A percentile compares a stretch with the other conserved stretches of the same genome.
Conservation (phyloP, 2,113 vertebrate genomes). For the Ranitomeya imitator region DNA sequence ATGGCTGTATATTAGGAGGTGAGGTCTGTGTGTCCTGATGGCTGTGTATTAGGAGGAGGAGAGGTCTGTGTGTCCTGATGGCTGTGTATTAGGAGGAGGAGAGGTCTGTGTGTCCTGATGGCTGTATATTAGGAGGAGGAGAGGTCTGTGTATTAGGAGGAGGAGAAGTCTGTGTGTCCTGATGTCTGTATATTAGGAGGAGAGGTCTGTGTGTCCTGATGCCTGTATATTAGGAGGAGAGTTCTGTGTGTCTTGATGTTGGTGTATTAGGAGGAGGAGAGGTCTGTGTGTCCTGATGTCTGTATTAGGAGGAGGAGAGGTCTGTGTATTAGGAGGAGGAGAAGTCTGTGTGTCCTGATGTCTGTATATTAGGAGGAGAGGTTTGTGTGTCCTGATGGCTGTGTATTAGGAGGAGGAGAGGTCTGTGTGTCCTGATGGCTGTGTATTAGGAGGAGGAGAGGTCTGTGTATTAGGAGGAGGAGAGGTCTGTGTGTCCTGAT, state of each 20-base stretch:
- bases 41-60: not conserved
- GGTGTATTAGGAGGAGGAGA: not conserved
- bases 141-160: not conserved
- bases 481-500: too few relatives aligned
- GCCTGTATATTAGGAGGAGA: not conserved
- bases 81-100: not conserved
- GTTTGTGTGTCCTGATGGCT: slow-evolving; percentile 1
- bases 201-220: too few relatives aligned
- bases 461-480: too few relatives aligned
- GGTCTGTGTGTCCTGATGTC: not conserved
- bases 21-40: not conserved
- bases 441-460: too few relatives aligned
- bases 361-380: slow-evolving; percentile 7
- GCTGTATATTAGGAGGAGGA: too few relatives aligned
- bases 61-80: not conserved
- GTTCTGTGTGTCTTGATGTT: not conserved
- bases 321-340: not conserved
- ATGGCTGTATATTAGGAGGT: not conserved
- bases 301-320: too few relatives aligned
- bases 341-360: not conserved
- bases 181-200: not conserved
- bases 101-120: not conserved
- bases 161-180: not conserved
- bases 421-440: too few relatives aligned
- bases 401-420: not conserved